These are phyloP conservation scores for Andricus grossulariae DNA, from an alignment of 1,140 invertebrate genomes.

Conservation along the genomic window DNA sequence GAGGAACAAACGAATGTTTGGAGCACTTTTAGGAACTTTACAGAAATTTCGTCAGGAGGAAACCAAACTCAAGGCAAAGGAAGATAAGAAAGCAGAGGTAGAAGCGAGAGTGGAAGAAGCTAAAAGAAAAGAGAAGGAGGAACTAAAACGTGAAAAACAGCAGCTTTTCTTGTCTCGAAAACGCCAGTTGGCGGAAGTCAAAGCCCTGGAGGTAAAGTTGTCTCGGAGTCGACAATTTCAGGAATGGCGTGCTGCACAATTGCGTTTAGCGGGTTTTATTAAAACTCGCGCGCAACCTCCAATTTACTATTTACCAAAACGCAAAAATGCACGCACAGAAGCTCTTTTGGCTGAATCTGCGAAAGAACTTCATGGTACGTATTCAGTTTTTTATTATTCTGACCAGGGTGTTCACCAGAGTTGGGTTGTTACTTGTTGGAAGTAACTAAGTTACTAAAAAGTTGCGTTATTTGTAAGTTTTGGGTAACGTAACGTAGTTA, in stretches of 20 bases:
- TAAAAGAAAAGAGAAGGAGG: conserved; percentile 90
- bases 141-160: conserved; percentile 88
- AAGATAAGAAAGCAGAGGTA: conserved; percentile 90
- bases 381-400: neutral
- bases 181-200: conserved; percentile 91
- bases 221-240: conserved; percentile 90
- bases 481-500: too few relatives aligned
- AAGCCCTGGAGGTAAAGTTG: conserved; percentile 93
- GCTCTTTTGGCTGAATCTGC: conserved; percentile 77
- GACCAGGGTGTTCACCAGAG: too few relatives aligned
- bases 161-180: conserved; percentile 90
- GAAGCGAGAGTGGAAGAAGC: conserved; percentile 96
- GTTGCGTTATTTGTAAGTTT: too few relatives aligned
- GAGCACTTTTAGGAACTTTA: conserved; percentile 93
- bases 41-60: conserved; percentile 97
- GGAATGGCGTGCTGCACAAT: conserved; percentile 89
- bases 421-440: too few relatives aligned
- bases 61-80: conserved; percentile 89
- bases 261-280: conserved; percentile 88
- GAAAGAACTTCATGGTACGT: conserved; percentile 79
- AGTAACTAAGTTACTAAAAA: too few relatives aligned
- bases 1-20: conserved; percentile 96
- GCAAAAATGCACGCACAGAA: conserved; percentile 78
- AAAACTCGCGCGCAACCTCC: conserved; percentile 90
- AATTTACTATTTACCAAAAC: conserved; percentile 92